Conservation (phyloP, 2,113 vertebrate species). For the Gobius niger region DNA sequence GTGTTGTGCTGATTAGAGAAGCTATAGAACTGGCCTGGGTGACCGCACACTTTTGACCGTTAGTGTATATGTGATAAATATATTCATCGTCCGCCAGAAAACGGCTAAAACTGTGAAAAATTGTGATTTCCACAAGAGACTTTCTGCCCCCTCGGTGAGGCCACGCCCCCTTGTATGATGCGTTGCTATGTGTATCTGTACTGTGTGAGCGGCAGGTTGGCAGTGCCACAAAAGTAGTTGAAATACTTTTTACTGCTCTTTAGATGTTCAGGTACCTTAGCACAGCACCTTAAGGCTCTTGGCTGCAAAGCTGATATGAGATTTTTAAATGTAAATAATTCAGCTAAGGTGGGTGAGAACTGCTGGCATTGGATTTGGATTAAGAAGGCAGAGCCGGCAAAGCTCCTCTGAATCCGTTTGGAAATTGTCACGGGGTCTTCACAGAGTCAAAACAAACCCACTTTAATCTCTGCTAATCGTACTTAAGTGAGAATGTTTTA, state of each 20-base stretch:
- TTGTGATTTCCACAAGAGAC: no score
- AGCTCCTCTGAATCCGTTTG: constrained; percentile 70
- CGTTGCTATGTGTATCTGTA: no score
- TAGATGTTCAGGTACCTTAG: constrained; percentile 35
- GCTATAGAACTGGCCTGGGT: no score
- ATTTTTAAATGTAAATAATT: constrained; percentile 65
- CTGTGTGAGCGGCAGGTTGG: no score
- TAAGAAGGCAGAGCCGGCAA: constrained; percentile 60
- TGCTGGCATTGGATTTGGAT: constrained; percentile 68
- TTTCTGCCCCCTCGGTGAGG: no score
- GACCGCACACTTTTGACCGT: no score
- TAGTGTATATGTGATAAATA: no score
- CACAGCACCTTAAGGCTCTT: constrained; percentile 33
- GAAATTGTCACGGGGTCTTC: constrained; percentile 68
- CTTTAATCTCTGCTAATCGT: constrained; percentile 76
- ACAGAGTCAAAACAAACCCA: constrained; percentile 73
- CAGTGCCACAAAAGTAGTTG: constrained; percentile 21
- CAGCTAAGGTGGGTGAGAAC: constrained; percentile 65
- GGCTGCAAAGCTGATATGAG: constrained; percentile 42
- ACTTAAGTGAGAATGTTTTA: constrained; percentile 76
- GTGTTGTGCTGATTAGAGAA: no score
- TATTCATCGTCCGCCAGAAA: no score
- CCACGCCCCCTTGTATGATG: no score
- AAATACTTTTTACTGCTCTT: constrained; percentile 31
- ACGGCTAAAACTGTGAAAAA: no score